Conservation (phyloP, 2,888 invertebrate genomes). For the Troglohyphantes excavatus region DNA sequence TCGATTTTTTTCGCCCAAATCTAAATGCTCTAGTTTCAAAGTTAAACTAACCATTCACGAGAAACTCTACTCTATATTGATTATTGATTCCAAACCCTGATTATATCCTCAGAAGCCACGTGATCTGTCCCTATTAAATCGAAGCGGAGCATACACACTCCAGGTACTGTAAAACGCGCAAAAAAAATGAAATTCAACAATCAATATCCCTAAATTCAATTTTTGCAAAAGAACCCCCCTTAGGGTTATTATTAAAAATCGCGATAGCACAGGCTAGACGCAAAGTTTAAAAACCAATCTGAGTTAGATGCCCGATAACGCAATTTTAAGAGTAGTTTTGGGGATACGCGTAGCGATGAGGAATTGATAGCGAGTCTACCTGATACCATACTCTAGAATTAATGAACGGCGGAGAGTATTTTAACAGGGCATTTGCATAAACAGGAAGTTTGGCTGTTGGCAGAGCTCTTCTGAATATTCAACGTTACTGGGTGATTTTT, state of each 20-base stretch:
- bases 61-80: too few relatives aligned
- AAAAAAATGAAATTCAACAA: background rate
- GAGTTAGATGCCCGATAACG: background rate
- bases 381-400: background rate
- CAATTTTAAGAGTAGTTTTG: background rate
- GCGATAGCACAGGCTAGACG: background rate
- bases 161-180: background rate
- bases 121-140: background rate
- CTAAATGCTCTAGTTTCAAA: too few relatives aligned
- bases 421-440: slow-evolving; percentile 5
- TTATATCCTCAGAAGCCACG: background rate
- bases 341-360: background rate
- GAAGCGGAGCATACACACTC: background rate
- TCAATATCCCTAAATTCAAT: background rate
- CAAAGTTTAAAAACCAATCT: background rate
- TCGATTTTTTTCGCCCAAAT: too few relatives aligned
- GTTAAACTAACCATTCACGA: too few relatives aligned
- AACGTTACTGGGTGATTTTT: background rate
- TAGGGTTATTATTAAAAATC: background rate
- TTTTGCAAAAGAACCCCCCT: background rate
- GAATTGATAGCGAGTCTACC: background rate
- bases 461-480: background rate
- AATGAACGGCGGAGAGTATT: background rate
- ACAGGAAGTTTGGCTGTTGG: slow-evolving; percentile 8
- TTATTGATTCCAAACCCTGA: background rate